phyloP scores from a whole-genome alignment of 2,797 vertebrate genomes.

The Pangasius sanitwongsei region DNA sequence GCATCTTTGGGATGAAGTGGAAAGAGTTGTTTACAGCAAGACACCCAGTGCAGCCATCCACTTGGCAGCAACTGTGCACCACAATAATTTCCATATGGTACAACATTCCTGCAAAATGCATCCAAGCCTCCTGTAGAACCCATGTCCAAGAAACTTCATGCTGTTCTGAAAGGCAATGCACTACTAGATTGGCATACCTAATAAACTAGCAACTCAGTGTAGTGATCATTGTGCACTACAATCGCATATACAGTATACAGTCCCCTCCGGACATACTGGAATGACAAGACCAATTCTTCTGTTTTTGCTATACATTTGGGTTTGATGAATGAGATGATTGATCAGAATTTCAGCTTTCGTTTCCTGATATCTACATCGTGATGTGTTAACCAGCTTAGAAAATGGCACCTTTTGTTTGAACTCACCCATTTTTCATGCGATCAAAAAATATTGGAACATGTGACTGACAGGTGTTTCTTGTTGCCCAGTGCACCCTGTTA shows the following conservation, averaged over 20 bases:
- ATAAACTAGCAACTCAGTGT: neutral
- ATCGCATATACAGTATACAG: neutral
- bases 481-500: neutral
- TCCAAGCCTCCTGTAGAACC: neutral
- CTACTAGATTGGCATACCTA: neutral
- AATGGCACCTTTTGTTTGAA: neutral
- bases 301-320: neutral
- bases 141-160: neutral
- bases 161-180: neutral
- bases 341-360: neutral
- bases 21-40: neutral
- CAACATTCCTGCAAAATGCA: neutral
- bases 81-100: neutral
- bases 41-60: neutral
- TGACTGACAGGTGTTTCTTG: too few species aligned
- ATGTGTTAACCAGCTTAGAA: neutral
- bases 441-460: neutral
- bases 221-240: neutral
- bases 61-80: neutral
- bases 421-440: neutral
- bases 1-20: neutral
- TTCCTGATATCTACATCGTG: neutral
- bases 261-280: neutral
- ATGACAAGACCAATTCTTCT: neutral
- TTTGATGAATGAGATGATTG: neutral